Evolutionary conservation across 2,888 invertebrate species (phyloP).

Genomic region (Meiosimyza decipiens): DNA sequence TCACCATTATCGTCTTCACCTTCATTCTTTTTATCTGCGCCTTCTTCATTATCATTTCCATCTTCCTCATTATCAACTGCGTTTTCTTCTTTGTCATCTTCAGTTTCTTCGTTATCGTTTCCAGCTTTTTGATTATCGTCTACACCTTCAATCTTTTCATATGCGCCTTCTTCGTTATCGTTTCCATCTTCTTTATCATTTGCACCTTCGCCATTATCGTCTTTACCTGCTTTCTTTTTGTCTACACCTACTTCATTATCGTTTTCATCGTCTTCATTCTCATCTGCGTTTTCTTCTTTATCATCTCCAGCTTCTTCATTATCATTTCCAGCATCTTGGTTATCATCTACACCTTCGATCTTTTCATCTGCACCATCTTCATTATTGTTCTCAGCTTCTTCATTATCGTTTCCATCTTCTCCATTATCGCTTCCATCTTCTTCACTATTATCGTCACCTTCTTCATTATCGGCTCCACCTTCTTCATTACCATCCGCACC

Average conservation of each 20-base stretch:
- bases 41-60: not conserved
- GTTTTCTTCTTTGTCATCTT: not conserved
- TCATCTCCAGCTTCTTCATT: not conserved
- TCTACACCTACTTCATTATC: not conserved
- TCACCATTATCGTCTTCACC: not conserved
- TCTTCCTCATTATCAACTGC: not conserved
- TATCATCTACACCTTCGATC: not conserved
- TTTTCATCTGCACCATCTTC: slow-evolving; percentile 1
- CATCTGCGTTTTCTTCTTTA: not conserved
- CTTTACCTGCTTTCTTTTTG: not conserved
- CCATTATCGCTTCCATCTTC: not conserved
- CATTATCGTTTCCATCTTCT: not conserved
- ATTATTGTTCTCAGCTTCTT: slow-evolving; percentile 2
- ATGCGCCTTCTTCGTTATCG: not conserved
- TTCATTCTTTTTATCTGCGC: too few species aligned
- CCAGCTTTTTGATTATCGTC: not conserved
- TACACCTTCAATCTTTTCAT: not conserved
- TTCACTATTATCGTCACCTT: not conserved
- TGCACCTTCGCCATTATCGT: slow-evolving; percentile 4
- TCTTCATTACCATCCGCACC: slow-evolving; percentile 18
- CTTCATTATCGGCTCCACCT: not conserved
- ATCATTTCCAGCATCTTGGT: not conserved
- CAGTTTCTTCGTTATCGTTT: not conserved
- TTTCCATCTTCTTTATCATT: not conserved
- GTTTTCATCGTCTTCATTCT: not conserved